Evolutionary conservation across 2,113 vertebrate species (phyloP).

Genomic region (Lepus americanus): DNA sequence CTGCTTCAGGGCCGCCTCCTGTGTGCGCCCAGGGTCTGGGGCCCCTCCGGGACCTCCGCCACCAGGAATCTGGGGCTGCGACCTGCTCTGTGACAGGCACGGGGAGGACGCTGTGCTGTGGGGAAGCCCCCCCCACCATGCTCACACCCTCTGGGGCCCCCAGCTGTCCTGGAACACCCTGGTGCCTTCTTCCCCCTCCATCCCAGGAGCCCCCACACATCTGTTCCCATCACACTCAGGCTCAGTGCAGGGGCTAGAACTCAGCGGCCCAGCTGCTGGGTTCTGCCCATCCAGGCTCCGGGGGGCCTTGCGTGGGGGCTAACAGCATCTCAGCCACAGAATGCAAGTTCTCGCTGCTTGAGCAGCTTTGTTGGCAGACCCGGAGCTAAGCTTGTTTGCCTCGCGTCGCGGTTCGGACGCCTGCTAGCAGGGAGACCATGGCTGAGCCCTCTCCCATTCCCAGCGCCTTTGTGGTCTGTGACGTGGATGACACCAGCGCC

Average conservation of each 20-base stretch:
- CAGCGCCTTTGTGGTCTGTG: not conserved
- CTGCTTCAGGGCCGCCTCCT: conserved; percentile 66
- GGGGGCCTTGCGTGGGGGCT: not conserved
- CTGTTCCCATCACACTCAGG: not conserved
- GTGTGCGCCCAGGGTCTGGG: not conserved
- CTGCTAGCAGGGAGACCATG: not conserved
- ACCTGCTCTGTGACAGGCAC: not conserved
- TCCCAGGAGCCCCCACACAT: not conserved
- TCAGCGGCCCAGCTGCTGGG: not conserved
- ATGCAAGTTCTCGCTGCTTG: rapidly evolving
- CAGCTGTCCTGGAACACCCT: not conserved
- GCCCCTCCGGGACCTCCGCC: not conserved
- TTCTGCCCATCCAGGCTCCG: rapidly evolving
- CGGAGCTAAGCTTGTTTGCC: not conserved
- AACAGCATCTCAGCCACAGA: not conserved
- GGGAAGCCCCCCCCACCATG: rapidly evolving
- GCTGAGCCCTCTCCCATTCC: not conserved
- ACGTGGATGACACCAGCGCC: not conserved
- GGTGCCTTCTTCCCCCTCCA: not conserved
- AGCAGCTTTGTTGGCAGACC: not conserved
- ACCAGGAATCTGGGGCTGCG: not conserved
- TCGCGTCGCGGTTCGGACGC: not conserved
- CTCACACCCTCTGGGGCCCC: not conserved
- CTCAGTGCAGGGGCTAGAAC: not conserved
- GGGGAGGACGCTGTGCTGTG: not conserved